Base-by-base conservation (phyloP, 2,888 invertebrate genomes). In the Omphaloscelis lunosa region DNA sequence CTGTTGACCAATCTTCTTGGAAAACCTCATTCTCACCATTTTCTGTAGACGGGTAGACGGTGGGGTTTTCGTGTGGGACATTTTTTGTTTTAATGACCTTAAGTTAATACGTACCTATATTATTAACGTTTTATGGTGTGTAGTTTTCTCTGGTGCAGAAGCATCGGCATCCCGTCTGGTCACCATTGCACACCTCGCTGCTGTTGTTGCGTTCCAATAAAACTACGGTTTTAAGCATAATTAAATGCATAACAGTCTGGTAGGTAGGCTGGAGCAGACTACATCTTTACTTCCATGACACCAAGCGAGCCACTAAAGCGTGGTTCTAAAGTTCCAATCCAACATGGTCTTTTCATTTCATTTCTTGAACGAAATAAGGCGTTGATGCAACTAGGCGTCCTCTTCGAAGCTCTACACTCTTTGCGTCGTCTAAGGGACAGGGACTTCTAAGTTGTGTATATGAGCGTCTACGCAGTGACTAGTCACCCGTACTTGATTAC, bases 351-450 rank as follows among this genome's bases (percentile, higher is more conserved):
- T n/a, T n/a, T n/a, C n/a, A n/a, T n/a, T n/a, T 66, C 0, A 66
- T 48, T 71, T 45, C 45, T 45, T 71, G 45, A 66, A 67, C 34
- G 11, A 71, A 66, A 71, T 29, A 67, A 20, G 67, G 17, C 2
- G 4, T 65, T 23, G 15, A 23, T 23, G 29, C 23, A 17, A 17
- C 23, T 70, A 15, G 15, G 45, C 75, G 20, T 8, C 34, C 17
- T 48, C n/a, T 53, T 45, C 61, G 23, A 29, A 51, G 12, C 4
- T 17, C 45, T 73, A 72, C n/a, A 12, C 39, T 17, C 51, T 70
- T 12, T 8, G 48, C 11, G 23, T 45, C 56, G 6, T 17, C 27
- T 29, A 29, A 20, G 9, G 9, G 12, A 17, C 29, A 20, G 9
- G 9, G 12, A 17, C 29, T 8, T 29, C 34, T 72, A 15, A 12